Conservation (phyloP, 2,797 vertebrate genomes). For the Coreius guichenoti region DNA sequence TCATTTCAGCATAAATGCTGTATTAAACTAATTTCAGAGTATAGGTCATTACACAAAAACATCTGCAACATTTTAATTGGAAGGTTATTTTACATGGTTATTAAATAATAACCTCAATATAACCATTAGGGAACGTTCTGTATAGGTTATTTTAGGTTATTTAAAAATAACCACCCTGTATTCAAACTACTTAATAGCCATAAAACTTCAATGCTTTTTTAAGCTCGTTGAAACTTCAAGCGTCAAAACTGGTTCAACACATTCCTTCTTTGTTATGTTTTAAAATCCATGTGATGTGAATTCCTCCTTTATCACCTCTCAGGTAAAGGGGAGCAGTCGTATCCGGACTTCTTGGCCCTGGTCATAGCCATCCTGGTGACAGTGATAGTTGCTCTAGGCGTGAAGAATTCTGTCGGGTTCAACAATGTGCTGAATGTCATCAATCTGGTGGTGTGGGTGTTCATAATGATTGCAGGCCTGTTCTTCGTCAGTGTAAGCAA, state of each 20-base stretch:
- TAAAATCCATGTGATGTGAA: neutral
- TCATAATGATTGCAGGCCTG: slow-evolving; percentile 96
- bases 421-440: slow-evolving; percentile 95
- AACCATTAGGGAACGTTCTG: too few relatives aligned
- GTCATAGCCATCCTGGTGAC: slow-evolving; percentile 93
- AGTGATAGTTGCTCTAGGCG: slow-evolving; percentile 90
- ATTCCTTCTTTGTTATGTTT: neutral
- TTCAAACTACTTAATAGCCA: neutral
- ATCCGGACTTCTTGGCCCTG: slow-evolving; percentile 93
- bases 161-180: too few relatives aligned
- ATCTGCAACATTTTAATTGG: too few relatives aligned
- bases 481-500: slow-evolving; percentile 92
- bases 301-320: neutral
- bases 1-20: too few relatives aligned
- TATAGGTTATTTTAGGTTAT: too few relatives aligned
- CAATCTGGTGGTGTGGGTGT: slow-evolving; percentile 94
- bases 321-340: slow-evolving; percentile 97
- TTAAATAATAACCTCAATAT: too few relatives aligned
- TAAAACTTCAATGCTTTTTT: neutral
- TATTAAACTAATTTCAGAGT: too few relatives aligned
- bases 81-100: too few relatives aligned
- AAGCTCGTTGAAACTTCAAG: neutral
- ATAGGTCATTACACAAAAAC: too few relatives aligned
- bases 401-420: slow-evolving; percentile 97
- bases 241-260: neutral